Base-by-base conservation (phyloP, 1,140 invertebrate species). In the Diabrotica undecimpunctata region DNA sequence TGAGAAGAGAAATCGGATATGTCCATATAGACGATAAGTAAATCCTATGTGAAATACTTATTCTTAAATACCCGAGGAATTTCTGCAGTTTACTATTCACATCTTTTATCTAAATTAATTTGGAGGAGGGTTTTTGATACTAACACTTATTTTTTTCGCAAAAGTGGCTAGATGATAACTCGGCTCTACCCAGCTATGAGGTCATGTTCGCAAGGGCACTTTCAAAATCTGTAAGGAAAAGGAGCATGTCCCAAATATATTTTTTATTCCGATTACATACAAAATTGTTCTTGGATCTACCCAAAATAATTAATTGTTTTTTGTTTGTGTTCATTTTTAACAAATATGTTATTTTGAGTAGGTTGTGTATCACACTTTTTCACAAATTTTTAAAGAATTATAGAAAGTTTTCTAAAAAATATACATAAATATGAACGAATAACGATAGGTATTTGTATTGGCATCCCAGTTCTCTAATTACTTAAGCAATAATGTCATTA, bases 101-200 rank as follows among this genome's bases (percentile, higher is more conserved):
- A n/a, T 37, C 9, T 36, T 57, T 12, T 57, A 12, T 57, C 12
- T 37, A 6, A 3, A 13, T 7, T 3, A 11, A 53, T 37, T 25
- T 11, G 59, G 59, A 12, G 6, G 13, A 52, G 38, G 59, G 54
- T 59, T 60, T 25, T 75, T 46, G n/a, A 56, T 61, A 74, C 73
- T 74, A 76, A 75, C 74, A 70, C 51, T 46, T 11, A 13, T 62
- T 65, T 67, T 69, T 65, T 65, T 52, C 50, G 10, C 25, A 62
- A 57, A 80, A 88, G 86, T 87, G 86, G 86, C 78, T 87, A 81
- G 86, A 86, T 75, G 86, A 86, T 74, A 85, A 87, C 79, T 85
- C 85, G 56, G 81, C 84, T 66, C 80, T 85, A 73, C 85, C 86
- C 67, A 85, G 82, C 72, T 87, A 85, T 79, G 83, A 84, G 69